Base-by-base conservation (phyloP, 2,888 invertebrate species). In the Anarsia innoxiella region DNA sequence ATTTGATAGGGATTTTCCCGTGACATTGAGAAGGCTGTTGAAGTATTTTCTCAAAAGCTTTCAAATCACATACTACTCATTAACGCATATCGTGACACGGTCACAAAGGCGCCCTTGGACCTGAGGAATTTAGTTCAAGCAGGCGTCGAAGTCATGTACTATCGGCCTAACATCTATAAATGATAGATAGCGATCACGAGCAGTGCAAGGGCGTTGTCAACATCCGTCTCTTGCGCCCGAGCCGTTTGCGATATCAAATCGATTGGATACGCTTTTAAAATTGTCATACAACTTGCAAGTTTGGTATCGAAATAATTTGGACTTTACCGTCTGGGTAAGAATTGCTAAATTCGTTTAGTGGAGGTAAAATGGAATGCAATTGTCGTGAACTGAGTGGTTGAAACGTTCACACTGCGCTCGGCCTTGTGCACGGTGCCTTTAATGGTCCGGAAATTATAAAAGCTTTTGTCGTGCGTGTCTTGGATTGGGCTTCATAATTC, bases 251-350 rank as follows among this genome's bases (percentile, higher is more conserved):
- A 65, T 59, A 55, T 56, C 43, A 62, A 71, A 77, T 76, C 76
- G 69, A 82, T 82, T 77, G 54, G 79, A 74, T 75, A 54, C 76
- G 79, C 78, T 70, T 73, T 70, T 73, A 70, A 68, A 69, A 65
- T 66, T 70, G 73, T 75, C 73, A 67, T 48, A 44, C 19, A 19
- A 19, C 59, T 56, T n/a, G 58, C 59, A 57, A 47, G 49, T 59
- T 63, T 58, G 52, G 53, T 53, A 58, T 51, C 47, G 11, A 19
- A 13, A 8, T 13, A n/a, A 12, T 10, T 25, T 33, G 10, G 23
- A 25, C 25, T 25, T 25, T 25, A 25, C n/a, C 10, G 27, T 27
- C 14, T 13, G 14, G 47, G 56, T 46, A 54, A 44, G 53, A 70
- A 58, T 67, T 66, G 61, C 66, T 65, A 70, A 72, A 74, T 66